These are phyloP conservation scores for Leptinotarsa texana DNA, from an alignment of 1,140 invertebrate genomes.

Conservation along the genomic window DNA sequence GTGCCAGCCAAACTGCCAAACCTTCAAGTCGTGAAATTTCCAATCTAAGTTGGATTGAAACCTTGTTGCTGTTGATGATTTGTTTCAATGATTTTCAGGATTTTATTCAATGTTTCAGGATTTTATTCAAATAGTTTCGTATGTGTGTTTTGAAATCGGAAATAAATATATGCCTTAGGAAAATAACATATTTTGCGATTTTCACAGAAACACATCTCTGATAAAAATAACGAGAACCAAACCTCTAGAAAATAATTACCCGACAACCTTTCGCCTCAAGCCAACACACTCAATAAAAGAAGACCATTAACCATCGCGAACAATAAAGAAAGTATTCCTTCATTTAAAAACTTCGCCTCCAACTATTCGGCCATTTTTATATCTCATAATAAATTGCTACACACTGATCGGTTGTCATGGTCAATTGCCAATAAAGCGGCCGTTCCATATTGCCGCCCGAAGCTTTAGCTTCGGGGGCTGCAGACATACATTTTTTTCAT, in stretches of 20 bases:
- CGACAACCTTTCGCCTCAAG: neutral
- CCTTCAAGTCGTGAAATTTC: too few relatives aligned
- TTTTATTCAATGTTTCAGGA: too few relatives aligned
- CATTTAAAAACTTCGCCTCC: slow-evolving; percentile 17
- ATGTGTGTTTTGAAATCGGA: too few relatives aligned
- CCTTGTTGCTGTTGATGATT: too few relatives aligned
- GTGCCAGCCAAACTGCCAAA: too few relatives aligned
- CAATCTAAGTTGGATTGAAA: too few relatives aligned
- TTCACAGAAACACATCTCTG: too few relatives aligned
- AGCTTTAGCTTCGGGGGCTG: slow-evolving; percentile 8
- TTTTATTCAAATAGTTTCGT: too few relatives aligned
- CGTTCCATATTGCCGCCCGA: slow-evolving; percentile 18
- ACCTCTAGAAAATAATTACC: neutral
- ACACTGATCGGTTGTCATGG: slow-evolving; percentile 24
- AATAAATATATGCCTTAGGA: too few relatives aligned
- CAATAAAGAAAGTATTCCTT: slow-evolving; percentile 24
- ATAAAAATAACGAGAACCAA: too few relatives aligned
- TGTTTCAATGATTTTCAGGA: too few relatives aligned
- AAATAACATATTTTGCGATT: too few relatives aligned
- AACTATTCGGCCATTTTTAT: slow-evolving; percentile 26
- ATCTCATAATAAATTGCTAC: slow-evolving; percentile 25
- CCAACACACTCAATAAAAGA: slow-evolving; percentile 14
- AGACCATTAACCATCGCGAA: slow-evolving; percentile 13
- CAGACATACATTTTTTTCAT: slow-evolving; percentile 19
- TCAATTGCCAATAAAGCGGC: slow-evolving; percentile 27